phyloP scores from a whole-genome alignment of 2,797 vertebrate genomes.

The Sitta carolinensis region DNA sequence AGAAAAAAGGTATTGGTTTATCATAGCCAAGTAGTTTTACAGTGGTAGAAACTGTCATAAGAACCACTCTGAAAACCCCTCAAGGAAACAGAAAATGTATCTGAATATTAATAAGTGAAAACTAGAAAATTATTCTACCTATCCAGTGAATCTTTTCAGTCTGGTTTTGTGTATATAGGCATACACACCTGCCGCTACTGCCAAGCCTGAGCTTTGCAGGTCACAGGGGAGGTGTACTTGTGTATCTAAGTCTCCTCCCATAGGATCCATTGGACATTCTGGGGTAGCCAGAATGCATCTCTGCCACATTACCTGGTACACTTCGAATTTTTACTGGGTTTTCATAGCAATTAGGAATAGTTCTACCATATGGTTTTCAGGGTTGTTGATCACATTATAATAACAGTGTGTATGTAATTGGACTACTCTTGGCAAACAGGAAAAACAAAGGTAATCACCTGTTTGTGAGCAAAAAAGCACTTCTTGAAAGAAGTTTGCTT shows the following conservation, averaged over 20 bases:
- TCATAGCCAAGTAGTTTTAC: background rate
- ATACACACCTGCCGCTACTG: rapidly evolving
- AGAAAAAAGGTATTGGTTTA: background rate
- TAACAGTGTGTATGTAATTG: background rate
- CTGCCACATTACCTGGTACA: background rate
- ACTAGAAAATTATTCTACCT: background rate
- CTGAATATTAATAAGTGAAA: background rate
- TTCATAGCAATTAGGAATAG: background rate
- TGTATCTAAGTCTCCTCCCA: background rate
- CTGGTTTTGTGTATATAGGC: background rate
- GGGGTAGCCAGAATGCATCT: background rate
- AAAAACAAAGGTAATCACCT: background rate
- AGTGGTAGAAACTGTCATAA: background rate
- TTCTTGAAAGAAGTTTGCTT: background rate
- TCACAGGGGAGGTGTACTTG: background rate
- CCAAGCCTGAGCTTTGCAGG: background rate
- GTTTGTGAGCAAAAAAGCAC: background rate
- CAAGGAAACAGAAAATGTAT: background rate
- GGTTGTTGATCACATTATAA: background rate
- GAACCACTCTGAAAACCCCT: background rate
- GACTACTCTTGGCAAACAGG: background rate
- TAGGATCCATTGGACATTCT: rapidly evolving
- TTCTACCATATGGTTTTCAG: background rate
- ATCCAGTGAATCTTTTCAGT: rapidly evolving
- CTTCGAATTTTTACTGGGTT: background rate